Evolutionary conservation across 92 coral and sea anemone species (phyloP).

Genomic region (Epizoanthus rinbou): DNA sequence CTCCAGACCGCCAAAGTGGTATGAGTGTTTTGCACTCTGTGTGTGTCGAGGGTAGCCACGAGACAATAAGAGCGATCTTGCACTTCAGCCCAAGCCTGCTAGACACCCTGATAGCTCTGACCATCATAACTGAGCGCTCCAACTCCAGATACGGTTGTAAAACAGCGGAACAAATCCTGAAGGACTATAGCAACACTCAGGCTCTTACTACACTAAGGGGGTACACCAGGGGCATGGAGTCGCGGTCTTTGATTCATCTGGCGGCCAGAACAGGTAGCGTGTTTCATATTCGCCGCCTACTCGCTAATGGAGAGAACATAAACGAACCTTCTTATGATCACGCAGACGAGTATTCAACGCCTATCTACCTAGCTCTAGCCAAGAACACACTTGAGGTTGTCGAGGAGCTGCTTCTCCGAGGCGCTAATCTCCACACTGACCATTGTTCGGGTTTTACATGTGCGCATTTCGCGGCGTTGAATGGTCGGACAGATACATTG

Average conservation of each 20-base stretch:
- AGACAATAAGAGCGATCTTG: constrained; percentile 19
- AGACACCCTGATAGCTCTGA: constrained; percentile 23
- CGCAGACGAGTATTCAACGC: constrained; percentile 34
- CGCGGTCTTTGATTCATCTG: constrained; percentile 38
- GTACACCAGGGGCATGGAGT: constrained; percentile 35
- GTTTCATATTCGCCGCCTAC: constrained; percentile 28
- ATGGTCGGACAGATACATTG: constrained; percentile 34
- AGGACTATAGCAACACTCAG: constrained; percentile 5
- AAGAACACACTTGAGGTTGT: constrained; percentile 27
- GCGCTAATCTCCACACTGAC: constrained; percentile 34
- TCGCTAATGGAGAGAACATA: constrained; percentile 3
- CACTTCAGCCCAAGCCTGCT: constrained; percentile 35
- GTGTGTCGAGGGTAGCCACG: constrained; percentile 26
- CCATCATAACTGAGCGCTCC: not conserved
- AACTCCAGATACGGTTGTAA: not conserved
- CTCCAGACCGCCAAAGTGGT: constrained; percentile 15
- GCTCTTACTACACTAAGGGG: constrained; percentile 15
- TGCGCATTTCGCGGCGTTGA: constrained; percentile 29
- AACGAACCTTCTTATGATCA: constrained; percentile 18
- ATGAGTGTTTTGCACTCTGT: constrained; percentile 26
- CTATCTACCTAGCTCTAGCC: constrained; percentile 30
- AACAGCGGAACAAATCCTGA: constrained; percentile 35
- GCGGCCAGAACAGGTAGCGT: constrained; percentile 15
- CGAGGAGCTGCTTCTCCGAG: constrained; percentile 30
- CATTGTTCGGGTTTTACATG: constrained; percentile 27